These are phyloP conservation scores for Hyalella azteca DNA, from an alignment of 2,888 invertebrate genomes.

Conservation along the genomic window DNA sequence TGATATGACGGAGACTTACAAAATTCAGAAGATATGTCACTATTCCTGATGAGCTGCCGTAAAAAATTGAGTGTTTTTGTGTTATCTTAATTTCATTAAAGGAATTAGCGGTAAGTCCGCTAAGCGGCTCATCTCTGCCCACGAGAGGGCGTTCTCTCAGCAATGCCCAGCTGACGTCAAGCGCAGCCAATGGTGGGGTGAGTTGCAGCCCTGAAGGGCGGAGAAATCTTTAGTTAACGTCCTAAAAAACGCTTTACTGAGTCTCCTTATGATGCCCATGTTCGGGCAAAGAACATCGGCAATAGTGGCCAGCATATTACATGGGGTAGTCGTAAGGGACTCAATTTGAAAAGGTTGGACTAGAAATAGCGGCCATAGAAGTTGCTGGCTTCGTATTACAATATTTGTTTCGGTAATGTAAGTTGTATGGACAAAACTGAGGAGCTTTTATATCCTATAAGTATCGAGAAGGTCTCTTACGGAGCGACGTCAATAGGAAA, in stretches of 20 bases:
- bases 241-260: constrained; percentile 21
- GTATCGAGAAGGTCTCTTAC: neutral
- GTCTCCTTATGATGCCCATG: constrained; percentile 34
- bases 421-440: neutral
- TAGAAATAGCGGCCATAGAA: neutral
- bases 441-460: neutral
- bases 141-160: constrained; percentile 26
- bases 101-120: constrained; percentile 1
- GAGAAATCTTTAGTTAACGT: constrained; percentile 20
- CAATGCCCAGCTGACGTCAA: constrained; percentile 30
- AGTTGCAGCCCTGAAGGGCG: constrained; percentile 34
- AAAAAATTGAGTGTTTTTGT: no score
- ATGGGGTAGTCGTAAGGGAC: neutral
- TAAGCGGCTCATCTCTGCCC: constrained; percentile 8
- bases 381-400: neutral
- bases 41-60: no score
- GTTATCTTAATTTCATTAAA: neutral
- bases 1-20: no score
- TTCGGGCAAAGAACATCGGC: constrained; percentile 26
- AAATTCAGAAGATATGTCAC: no score
- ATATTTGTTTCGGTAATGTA: neutral
- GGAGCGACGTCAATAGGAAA: neutral
- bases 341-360: constrained; percentile 20
- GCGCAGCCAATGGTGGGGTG: constrained; percentile 19
- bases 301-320: neutral